Base-by-base conservation (phyloP, 1,140 invertebrate genomes). In the Lordiphosa mommai region DNA sequence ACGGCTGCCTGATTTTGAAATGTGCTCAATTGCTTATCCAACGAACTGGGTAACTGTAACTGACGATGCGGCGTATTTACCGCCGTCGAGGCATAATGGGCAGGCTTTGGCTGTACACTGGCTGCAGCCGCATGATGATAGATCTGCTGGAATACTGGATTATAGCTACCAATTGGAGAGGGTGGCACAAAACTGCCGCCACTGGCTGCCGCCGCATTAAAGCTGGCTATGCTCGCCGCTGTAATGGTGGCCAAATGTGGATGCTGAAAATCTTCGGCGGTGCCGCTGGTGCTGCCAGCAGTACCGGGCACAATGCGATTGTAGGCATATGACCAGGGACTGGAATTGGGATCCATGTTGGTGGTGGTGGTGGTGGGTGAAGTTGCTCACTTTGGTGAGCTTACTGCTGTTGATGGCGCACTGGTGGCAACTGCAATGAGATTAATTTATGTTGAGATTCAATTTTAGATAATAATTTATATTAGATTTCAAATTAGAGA, bases 101-200 rank as follows among this genome's bases (percentile, higher is more conserved):
- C 86, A 23, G 86, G 86, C 61, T 88, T 88, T 1, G 86, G 86
- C 55, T 88, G 86, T 3, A 88, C 86, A 46, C 77, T 84, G 50
- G 77, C 80, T 13, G 86, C 86, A 12, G 86, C 86, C 23, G 86
- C 86, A 82, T 88, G 86, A 60, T 88, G 86, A 60, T 88, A 88
- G 16, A 88, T 88, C 70, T 88, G 86, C 72, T 88, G 86, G 61
- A 88, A 88, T 86, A 85, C 80, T 72, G 82, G 86, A 73, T 88
- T 88, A 59, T 88, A 88, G 71, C 86, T 80, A 66, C 86, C 72
- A 4, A 88, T 88, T 1, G 86, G 86, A 37, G 86, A 88, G 13
- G 86, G 86, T 32, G 86, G 80, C 27, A 88, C 86, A 65, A 88
- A 88, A 37, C 82, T 88, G 9, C 86, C 86, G 13, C 86, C 86